phyloP scores from a whole-genome alignment of 2,113 vertebrate species.

The Lagopus leucura region DNA sequence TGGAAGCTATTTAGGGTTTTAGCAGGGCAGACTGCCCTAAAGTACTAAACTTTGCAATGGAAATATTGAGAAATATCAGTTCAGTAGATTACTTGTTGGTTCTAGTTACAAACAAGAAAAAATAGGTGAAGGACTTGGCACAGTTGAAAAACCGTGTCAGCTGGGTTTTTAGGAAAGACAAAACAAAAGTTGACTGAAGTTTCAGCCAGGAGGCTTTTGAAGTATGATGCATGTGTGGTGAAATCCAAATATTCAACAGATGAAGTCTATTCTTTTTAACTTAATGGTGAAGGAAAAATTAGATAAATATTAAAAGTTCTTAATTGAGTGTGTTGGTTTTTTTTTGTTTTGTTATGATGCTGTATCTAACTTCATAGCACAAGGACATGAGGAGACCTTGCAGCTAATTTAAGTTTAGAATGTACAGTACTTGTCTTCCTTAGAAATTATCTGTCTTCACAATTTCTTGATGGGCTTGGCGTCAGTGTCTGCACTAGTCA shows the following conservation, averaged over 20 bases:
- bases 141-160: background rate
- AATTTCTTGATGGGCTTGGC: accelerated
- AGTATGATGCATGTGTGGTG: background rate
- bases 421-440: background rate
- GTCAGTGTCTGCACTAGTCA: background rate
- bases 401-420: background rate
- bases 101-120: background rate
- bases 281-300: background rate
- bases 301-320: background rate
- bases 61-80: background rate
- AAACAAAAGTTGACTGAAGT: background rate
- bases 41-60: background rate
- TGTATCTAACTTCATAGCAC: background rate
- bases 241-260: background rate
- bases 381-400: background rate
- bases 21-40: background rate
- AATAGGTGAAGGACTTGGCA: background rate
- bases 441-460: background rate
- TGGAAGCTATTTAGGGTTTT: conserved; percentile 5
- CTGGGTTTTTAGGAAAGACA: background rate
- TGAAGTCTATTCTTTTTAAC: background rate
- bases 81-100: background rate
- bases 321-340: background rate
- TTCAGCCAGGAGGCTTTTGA: background rate
- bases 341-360: too few species aligned